Conservation (phyloP, 2,797 vertebrate genomes). For the Acomys russatus region DNA sequence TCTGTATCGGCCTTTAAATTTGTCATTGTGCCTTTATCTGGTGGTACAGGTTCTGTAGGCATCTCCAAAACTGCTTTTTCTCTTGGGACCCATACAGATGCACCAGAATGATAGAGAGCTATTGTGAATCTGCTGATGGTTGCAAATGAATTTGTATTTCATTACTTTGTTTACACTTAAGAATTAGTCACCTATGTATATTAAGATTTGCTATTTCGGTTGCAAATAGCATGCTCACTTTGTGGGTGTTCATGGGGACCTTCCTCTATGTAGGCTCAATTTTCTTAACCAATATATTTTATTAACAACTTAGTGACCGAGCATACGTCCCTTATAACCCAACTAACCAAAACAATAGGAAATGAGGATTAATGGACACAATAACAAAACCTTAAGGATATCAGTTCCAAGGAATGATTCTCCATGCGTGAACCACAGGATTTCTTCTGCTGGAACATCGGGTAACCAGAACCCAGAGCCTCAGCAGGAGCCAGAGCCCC, state of each 20-base stretch:
- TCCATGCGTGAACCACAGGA: too few species aligned
- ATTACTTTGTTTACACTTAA: background rate
- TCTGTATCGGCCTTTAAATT: background rate
- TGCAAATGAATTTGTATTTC: background rate
- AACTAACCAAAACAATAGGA: too few species aligned
- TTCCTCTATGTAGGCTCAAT: background rate
- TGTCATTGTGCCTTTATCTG: background rate
- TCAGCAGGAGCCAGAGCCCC: too few species aligned
- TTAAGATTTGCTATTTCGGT: background rate
- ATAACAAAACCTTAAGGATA: too few species aligned
- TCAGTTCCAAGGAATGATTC: too few species aligned
- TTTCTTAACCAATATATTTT: too few species aligned
- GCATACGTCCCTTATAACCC: too few species aligned
- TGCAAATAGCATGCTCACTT: background rate
- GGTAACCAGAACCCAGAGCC: too few species aligned
- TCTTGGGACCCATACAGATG: background rate
- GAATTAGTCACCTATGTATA: background rate
- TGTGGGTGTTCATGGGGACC: background rate
- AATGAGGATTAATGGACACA: too few species aligned
- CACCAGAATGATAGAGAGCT: constrained; percentile 5
- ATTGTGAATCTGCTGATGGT: background rate
- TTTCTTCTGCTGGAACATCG: too few species aligned
- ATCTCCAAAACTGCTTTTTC: background rate
- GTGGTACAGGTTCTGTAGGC: background rate
- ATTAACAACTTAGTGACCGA: too few species aligned